Evolutionary conservation across 2,113 vertebrate species (phyloP).

Genomic region (Pogonocichla stellata): DNA sequence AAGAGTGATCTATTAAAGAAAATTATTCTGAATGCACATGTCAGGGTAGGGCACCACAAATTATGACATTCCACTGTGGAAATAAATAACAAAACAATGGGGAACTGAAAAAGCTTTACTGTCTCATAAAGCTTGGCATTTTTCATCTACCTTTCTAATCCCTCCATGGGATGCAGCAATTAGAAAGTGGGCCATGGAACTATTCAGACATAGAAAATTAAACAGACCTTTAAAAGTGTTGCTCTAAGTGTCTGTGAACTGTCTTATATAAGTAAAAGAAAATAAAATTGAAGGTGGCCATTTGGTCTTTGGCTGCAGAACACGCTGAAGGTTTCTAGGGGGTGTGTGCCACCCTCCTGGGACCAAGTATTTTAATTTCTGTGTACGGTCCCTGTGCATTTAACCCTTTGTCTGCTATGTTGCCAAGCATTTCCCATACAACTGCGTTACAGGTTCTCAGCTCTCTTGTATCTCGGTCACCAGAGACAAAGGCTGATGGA

Average conservation of each 20-base stretch:
- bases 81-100: constrained; percentile 42
- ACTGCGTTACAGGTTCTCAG: neutral
- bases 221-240: constrained; percentile 10
- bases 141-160: constrained; percentile 18
- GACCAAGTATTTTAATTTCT: neutral
- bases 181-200: constrained; percentile 49
- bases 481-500: neutral
- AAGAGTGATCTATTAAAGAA: neutral
- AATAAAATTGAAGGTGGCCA: neutral
- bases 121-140: constrained; percentile 38
- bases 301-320: neutral
- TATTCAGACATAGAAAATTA: neutral
- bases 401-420: neutral
- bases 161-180: constrained; percentile 35
- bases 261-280: neutral
- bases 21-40: neutral
- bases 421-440: neutral
- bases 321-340: neutral
- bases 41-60: neutral
- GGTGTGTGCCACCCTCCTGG: neutral
- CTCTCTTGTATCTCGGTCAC: neutral
- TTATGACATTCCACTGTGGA: neutral
- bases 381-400: neutral
- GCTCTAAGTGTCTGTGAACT: neutral
- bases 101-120: constrained; percentile 25